Base-by-base conservation (phyloP, 2,113 vertebrate species). In the Tylochromis polylepis region DNA sequence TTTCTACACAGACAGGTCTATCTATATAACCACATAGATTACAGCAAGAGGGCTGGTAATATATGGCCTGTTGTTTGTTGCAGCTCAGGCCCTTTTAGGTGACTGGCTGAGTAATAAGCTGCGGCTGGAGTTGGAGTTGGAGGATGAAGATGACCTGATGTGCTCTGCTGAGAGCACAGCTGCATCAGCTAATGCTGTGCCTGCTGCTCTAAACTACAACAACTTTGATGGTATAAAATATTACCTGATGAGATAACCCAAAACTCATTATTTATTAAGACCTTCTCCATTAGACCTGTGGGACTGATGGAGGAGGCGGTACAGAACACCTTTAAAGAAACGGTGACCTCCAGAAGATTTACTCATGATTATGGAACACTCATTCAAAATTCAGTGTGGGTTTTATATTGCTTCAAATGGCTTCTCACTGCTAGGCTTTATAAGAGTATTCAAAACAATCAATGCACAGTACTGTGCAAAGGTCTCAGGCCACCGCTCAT, bases 41-140 rank as follows among this genome's bases (percentile, higher is more conserved):
- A 58, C 46, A 81, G 53, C 41, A 82, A 22, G 60, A 86, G 22
- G 8, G 16, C 24, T 34, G 82, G 3, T 84, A 3, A 77, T 62
- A 49, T 72, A 46, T 80, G n/a, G 29, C 56, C 51, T 85, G 22
- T 87, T 38, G 11, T 72, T 27, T 59, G 16, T 79, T 83, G 79
- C 92, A 99, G 98, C 98, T 86, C 97, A 97, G 91, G 95, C 96
- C 53, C 95, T 99, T 84, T 95, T 99, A 27, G 96, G 88, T 70
- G 96, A 96, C 46, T 99, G 98, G 98, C 95, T 98, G 94, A 95
- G 95, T 85, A 96, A 91, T 91, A 97, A 98, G 72, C 91, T 98
- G 90, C 95, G 95, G 1, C 67, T 95, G 83, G 97, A 98, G 89
- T 93, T 97, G 83, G 94, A 91, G 83, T 94, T 92, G 5, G 95